Conservation (phyloP, 2,888 invertebrate species). For the Lycocerus yunnanus region DNA sequence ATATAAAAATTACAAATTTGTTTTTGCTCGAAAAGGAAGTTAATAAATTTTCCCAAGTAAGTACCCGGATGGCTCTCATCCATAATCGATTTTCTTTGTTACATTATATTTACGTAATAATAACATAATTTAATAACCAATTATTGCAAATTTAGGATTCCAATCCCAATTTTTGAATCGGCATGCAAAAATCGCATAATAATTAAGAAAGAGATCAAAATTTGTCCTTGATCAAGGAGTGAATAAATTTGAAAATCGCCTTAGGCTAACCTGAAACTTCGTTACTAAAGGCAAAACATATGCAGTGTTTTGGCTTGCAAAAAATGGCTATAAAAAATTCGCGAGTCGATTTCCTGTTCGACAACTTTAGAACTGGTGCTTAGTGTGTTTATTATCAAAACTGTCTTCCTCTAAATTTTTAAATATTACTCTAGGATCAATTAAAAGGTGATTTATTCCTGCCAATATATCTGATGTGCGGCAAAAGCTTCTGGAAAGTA, state of each 20-base stretch:
- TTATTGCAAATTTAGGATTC: background rate
- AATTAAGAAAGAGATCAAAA: conserved; percentile 21
- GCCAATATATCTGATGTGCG: conserved; percentile 10
- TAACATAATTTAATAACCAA: background rate
- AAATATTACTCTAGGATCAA: conserved; percentile 37
- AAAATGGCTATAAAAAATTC: conserved; percentile 19
- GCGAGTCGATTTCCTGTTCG: conserved; percentile 31
- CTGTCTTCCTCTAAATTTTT: conserved; percentile 37
- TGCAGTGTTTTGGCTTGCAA: conserved; percentile 25
- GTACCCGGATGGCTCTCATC: background rate
- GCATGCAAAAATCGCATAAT: background rate
- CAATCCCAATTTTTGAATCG: background rate
- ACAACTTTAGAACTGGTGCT: conserved; percentile 27
- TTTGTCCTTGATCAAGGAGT: conserved; percentile 22
- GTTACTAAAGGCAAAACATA: conserved; percentile 55
- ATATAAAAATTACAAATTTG: background rate
- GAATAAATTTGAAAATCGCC: conserved; percentile 19
- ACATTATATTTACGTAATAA: too few relatives aligned
- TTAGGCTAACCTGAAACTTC: conserved; percentile 11
- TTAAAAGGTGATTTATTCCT: conserved; percentile 35
- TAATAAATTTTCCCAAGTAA: background rate
- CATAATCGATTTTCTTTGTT: background rate
- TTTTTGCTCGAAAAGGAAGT: background rate
- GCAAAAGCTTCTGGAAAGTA: background rate
- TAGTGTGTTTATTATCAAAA: conserved; percentile 34